phyloP scores from a whole-genome alignment of 2,888 invertebrate genomes.

The Entomobrya proxima region DNA sequence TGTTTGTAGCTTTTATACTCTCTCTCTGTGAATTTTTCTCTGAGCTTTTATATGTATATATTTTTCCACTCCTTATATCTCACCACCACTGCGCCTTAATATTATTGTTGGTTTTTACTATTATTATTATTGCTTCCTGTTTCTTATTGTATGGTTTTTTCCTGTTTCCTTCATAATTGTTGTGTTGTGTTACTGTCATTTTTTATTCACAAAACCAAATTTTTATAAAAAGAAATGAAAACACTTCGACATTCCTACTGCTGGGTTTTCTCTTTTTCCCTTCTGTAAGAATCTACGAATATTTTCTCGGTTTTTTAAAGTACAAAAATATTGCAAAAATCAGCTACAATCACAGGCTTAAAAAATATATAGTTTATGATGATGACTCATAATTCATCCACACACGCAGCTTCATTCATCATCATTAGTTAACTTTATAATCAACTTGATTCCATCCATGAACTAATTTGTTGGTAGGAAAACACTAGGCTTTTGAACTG shows the following conservation, averaged over 20 bases:
- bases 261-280: neutral
- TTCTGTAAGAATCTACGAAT: neutral
- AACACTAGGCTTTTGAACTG: neutral
- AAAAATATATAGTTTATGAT: no score
- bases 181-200: slow-evolving; percentile 3
- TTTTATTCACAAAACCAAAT: no score
- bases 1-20: slow-evolving; percentile 2
- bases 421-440: no score
- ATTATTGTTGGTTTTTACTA: slow-evolving; percentile 3
- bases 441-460: slow-evolving; percentile 37
- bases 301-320: neutral
- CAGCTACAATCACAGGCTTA: no score
- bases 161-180: neutral
- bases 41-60: slow-evolving; percentile 13
- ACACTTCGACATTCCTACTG: neutral
- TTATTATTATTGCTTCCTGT: slow-evolving; percentile 31
- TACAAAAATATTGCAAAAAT: neutral
- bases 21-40: neutral
- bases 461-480: neutral
- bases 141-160: neutral
- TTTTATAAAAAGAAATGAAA: neutral
- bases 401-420: neutral
- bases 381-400: neutral
- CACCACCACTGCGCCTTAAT: neutral
- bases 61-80: neutral